Base-by-base conservation (phyloP, 2,888 invertebrate genomes). In the Ypsolopha sequella region DNA sequence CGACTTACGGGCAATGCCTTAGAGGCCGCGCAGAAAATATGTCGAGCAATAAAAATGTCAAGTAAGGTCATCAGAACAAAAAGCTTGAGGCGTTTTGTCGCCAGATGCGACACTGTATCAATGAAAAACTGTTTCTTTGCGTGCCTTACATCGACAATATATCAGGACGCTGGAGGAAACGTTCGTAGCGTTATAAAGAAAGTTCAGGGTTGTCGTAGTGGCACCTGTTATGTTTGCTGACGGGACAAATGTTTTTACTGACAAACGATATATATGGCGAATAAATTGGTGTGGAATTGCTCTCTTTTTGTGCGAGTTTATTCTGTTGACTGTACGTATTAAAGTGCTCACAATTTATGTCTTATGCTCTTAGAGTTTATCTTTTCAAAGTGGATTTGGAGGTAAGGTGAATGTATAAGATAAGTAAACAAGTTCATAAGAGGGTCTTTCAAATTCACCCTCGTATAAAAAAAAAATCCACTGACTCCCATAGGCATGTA, bases 61-160 rank as follows among this genome's bases (percentile, higher is more conserved):
- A 82, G 84, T 85, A 82, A 84, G 84, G 86, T 85, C 86, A 85
- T 86, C 85, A 85, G 80, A 79, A 80, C 76, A 76, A 76, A 80
- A 81, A 79, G 80, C 84, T 75, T 72, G 76, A 72, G 76, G 84
- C 85, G 76, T 82, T 82, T 79, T 75, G 76, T 77, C 79, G 80
- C 85, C 85, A 84, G 86, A 82, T 85, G 86, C 77, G 85, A 65
- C 80, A 72, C 76, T 76, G 82, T 82, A 82, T 84, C 85, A 82
- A 84, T 85, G 85, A 85, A 84, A 85, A 84, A 85, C 77, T 80
- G 84, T 81, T 85, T 80, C 76, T 74, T 71, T 76, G 65, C 85
- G 81, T 82, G 85, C 68, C 70, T 71, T 74, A 72, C 73, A 72
- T 70, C 66, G 67, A 61, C 64, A 65, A 81, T 80, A 77, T 82